Base-by-base conservation (phyloP, 2,888 invertebrate genomes). In the Dromius quadrimaculatus region DNA sequence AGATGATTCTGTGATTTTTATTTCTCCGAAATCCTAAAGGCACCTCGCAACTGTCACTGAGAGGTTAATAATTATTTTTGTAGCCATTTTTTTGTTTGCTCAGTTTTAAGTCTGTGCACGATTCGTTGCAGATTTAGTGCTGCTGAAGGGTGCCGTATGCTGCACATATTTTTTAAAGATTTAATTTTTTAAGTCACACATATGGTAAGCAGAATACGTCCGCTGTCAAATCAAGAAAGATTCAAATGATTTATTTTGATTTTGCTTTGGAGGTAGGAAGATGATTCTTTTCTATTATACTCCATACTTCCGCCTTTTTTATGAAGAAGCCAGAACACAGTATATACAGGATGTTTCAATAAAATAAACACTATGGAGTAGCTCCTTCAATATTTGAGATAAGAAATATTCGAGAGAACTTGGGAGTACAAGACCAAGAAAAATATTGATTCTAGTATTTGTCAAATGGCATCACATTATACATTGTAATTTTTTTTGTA, bases 181-280 rank as follows among this genome's bases (percentile, higher is more conserved):
- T 15, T 23, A 9, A 54, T 54, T 54, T 54, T 54, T 54, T 54
- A 28, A 54, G 50, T 2, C 9, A 28, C 50, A 54, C 50, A 54
- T 54, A 54, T 54, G 50, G 50, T 54, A 54, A 54, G 50, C 50
- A 54, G 50, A 28, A 54, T 54, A 54, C 28, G 50, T 54, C 28
- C 28, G 15, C 50, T 54, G 50, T 54, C 50, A 54, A 54, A 54
- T 28, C 50, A 15, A 28, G 28, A 54, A 23, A 11, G 15, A 54
- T 11, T 28, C 8, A 28, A 54, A 54, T 54, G 50, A 54, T 54
- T 54, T 54, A 54, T 54, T 54, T 28, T 54, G 50, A 32, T 54
- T 54, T 54, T 54, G 41, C 41, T 41, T 28, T 28, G 15, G 28
- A 54, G 32, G 50, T 28, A 28, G 23, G 15, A 2, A 23, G 11